Evolutionary conservation across 1,140 invertebrate genomes (phyloP).

Genomic region (Hyles vespertilio): DNA sequence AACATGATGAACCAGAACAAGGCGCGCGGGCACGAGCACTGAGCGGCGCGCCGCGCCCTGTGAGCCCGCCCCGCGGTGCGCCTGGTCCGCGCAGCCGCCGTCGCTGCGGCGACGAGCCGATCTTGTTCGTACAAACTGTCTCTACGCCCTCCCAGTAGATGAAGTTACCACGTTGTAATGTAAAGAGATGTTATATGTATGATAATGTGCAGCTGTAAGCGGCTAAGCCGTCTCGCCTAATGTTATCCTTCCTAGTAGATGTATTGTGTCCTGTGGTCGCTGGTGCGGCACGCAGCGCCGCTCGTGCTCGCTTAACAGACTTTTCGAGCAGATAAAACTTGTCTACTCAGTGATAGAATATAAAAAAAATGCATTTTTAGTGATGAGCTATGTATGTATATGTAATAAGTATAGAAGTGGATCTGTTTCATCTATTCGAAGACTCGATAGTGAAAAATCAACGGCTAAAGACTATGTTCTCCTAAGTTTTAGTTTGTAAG

Average conservation of each 20-base stretch:
- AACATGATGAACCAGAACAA: conserved; percentile 79
- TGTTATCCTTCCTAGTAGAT: conserved; percentile 70
- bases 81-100: conserved; percentile 23
- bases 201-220: conserved; percentile 68
- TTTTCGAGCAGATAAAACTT: conserved; percentile 73
- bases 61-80: conserved; percentile 29
- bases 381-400: conserved; percentile 68
- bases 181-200: conserved; percentile 70
- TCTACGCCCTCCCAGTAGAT: conserved; percentile 52
- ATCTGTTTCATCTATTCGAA: conserved; percentile 76
- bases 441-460: conserved; percentile 66
- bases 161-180: conserved; percentile 72
- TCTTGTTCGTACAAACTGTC: conserved; percentile 63
- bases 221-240: conserved; percentile 65
- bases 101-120: conserved; percentile 22
- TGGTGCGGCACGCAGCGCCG: conserved; percentile 6
- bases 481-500: conserved; percentile 54
- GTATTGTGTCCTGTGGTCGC: conserved; percentile 37
- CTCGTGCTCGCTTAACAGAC: conserved; percentile 58
- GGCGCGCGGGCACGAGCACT: conserved; percentile 64
- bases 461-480: conserved; percentile 71
- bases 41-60: conserved; percentile 31
- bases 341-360: conserved; percentile 72
- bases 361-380: conserved; percentile 73
- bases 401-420: conserved; percentile 66